Conservation (phyloP, 2,113 vertebrate genomes). For the Equus quagga region DNA sequence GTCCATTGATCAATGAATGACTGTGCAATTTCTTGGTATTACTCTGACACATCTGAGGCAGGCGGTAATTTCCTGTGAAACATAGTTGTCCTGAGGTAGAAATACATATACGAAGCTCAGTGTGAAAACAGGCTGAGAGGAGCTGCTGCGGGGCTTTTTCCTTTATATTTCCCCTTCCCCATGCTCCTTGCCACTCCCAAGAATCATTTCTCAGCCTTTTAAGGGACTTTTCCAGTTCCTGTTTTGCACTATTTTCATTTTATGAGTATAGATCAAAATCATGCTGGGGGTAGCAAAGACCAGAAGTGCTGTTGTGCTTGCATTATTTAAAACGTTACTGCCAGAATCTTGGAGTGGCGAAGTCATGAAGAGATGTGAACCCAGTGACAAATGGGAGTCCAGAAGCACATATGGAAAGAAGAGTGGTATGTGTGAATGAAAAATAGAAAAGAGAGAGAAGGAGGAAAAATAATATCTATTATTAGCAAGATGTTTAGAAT, state of each 20-base stretch:
- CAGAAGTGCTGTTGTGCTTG: neutral
- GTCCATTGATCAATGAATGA: conserved; percentile 53
- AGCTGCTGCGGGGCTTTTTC: neutral
- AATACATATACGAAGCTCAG: conserved; percentile 23
- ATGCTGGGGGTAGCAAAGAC: neutral
- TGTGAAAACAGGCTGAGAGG: conserved; percentile 33
- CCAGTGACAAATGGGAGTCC: neutral
- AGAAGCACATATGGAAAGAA: neutral
- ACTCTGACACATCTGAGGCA: conserved; percentile 34
- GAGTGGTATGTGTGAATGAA: neutral
- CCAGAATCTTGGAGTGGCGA: neutral
- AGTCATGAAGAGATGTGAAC: neutral
- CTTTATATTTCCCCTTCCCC: neutral
- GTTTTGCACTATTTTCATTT: neutral
- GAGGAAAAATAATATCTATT: neutral
- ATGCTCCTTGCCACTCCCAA: neutral
- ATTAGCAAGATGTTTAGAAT: neutral
- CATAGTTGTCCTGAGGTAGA: conserved; percentile 52
- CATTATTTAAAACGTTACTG: neutral
- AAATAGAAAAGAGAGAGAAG: neutral
- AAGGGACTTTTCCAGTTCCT: neutral
- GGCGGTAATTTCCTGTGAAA: conserved; percentile 72
- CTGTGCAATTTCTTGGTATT: conserved; percentile 50
- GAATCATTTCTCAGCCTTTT: neutral
- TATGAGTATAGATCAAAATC: conserved; percentile 41